Evolutionary conservation across 2,797 vertebrate genomes (phyloP).

Genomic region (Enteromius argenteus): DNA sequence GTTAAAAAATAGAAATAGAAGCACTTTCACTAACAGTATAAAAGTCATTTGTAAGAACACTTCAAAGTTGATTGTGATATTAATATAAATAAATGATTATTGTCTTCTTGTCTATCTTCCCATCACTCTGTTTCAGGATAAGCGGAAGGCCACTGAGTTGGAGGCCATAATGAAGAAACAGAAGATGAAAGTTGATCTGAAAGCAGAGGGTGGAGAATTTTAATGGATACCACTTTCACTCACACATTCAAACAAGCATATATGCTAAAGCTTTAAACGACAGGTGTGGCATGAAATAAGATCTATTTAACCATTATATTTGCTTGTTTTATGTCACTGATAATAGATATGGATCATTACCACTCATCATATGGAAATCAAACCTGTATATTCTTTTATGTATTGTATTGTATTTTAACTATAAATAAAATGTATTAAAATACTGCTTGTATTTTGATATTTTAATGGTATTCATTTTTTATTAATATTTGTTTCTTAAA

Average conservation of each 20-base stretch:
- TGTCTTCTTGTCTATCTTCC: neutral
- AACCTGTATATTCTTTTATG: neutral
- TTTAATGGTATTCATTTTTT: neutral
- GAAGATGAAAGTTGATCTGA: slow-evolving; percentile 79
- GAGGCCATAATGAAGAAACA: slow-evolving; percentile 84
- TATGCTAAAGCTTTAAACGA: slow-evolving; percentile 6
- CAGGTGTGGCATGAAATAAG: slow-evolving; percentile 5
- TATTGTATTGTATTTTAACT: slow-evolving; percentile 14
- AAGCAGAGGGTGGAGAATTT: slow-evolving; percentile 51
- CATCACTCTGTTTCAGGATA: slow-evolving; percentile 63
- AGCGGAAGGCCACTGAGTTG: slow-evolving; percentile 78
- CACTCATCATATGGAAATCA: neutral
- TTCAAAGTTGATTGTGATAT: neutral
- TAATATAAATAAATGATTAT: neutral
- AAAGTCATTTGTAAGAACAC: neutral
- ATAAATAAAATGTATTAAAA: neutral
- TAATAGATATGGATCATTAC: slow-evolving; percentile 15
- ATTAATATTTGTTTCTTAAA: neutral
- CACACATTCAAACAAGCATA: slow-evolving; percentile 13
- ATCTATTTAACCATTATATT: neutral
- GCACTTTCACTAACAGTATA: neutral
- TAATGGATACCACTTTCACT: slow-evolving; percentile 54
- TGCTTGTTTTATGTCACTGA: slow-evolving; percentile 17
- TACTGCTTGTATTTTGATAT: neutral
- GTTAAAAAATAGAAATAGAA: neutral